Evolutionary conservation across 2,113 vertebrate species (phyloP), one percentile per base, ranked within the genome.

Genomic region (Pantherophis guttatus): DNA sequence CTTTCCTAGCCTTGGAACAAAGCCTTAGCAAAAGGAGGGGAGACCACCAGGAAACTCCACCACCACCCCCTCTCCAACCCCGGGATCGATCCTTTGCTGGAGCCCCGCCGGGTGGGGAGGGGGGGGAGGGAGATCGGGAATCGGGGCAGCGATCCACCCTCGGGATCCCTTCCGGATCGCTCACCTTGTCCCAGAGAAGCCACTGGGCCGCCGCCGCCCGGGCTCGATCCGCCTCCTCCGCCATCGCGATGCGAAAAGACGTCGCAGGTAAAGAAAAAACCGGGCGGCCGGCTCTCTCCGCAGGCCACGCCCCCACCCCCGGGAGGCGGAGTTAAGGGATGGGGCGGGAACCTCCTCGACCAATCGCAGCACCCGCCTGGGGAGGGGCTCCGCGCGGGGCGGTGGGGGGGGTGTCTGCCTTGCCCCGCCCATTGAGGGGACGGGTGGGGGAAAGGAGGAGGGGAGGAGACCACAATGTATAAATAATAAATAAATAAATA

Each of bases 121-220:
- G 15, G n/a, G 0, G 15, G 15, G n/a, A 1, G 2, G n/a, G 2
- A 5, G 29, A 33, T 13, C 29, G 12, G 65, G 65, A 70, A 70
- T 6, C 12, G 1, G 29, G 8, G 8, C 39, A 44, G 39, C 23
- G 59, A 62, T 26, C 8, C 24, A 62, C 7, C 59, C 59, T 26
- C 23, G 59, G 58, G 59, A 62, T 62, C 59, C 19, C 59, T 24
- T 59, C 9, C 59, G 9, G 24, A 11, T 26, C 90, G 24, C 96
- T 97, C 93, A 99, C 99, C 98, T 98, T 96, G 93, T 99, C 99
- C 96, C 98, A 98, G 50, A 93, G 96, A 65, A 99, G 94, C 99
- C 99, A 99, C 94, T 95, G 97, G 0, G 93, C 94, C 4, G 98
- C 96, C n/a, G 98, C 96, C 26, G 97, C 98, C 11, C 93, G 92